Conservation (phyloP, 2,888 invertebrate genomes). For the Cabera pusaria region DNA sequence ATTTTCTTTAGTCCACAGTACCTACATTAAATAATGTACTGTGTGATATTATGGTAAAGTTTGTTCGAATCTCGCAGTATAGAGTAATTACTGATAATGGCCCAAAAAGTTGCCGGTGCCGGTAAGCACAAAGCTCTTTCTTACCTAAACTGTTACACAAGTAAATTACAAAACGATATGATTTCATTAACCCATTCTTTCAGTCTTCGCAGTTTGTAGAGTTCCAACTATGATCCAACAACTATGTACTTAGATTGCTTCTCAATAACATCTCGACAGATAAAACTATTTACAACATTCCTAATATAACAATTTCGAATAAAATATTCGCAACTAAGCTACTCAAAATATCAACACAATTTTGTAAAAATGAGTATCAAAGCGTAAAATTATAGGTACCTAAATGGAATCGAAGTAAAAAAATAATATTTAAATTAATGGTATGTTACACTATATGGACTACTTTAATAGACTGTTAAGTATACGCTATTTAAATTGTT, state of each 20-base stretch:
- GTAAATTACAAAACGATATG: constrained; percentile 81
- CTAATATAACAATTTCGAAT: constrained; percentile 60
- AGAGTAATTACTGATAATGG: too few species aligned
- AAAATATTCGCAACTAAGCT: constrained; percentile 56
- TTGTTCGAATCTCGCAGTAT: too few species aligned
- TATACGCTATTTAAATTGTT: constrained; percentile 63
- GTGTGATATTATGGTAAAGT: too few species aligned
- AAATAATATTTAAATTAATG: constrained; percentile 48
- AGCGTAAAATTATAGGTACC: constrained; percentile 54
- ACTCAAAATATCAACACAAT: constrained; percentile 44
- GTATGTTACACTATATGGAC: constrained; percentile 53
- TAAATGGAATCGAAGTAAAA: constrained; percentile 48
- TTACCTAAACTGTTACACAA: constrained; percentile 71
- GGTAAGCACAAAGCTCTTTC: constrained; percentile 70
- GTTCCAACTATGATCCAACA: constrained; percentile 75
- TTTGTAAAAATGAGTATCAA: constrained; percentile 55
- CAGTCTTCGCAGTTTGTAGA: constrained; percentile 80
- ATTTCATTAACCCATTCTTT: constrained; percentile 77
- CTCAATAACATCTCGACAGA: constrained; percentile 54
- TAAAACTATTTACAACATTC: constrained; percentile 66
- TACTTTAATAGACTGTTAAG: constrained; percentile 53
- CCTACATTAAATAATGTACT: too few species aligned
- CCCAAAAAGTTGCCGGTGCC: constrained; percentile 59
- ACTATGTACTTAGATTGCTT: constrained; percentile 71
- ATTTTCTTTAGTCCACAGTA: too few species aligned